Evolutionary conservation across 23 tunicate species (phyloP).

Genomic region (Ascidia mentula): DNA sequence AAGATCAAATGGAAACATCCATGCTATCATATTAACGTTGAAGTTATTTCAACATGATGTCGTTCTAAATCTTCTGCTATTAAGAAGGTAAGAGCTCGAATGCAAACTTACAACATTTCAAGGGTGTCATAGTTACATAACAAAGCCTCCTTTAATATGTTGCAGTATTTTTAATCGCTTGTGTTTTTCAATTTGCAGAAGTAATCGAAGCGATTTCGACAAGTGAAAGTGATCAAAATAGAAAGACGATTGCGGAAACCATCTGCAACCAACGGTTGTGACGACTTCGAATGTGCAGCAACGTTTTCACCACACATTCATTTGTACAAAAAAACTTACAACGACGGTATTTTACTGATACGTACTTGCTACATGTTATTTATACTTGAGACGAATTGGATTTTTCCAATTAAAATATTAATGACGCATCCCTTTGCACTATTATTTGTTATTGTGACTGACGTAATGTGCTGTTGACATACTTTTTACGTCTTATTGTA

Average conservation of each 20-base stretch:
- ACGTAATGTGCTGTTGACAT: too few relatives aligned
- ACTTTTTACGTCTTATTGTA: too few relatives aligned
- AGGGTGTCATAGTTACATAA: too few relatives aligned
- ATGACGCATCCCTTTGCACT: too few relatives aligned
- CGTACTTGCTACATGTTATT: too few relatives aligned
- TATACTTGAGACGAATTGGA: too few relatives aligned
- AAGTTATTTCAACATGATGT: background rate
- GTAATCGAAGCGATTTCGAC: background rate
- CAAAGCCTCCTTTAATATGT: too few relatives aligned
- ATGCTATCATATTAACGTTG: too few relatives aligned
- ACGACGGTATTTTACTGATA: conserved; percentile 9
- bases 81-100: background rate
- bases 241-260: background rate
- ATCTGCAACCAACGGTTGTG: background rate
- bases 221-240: background rate
- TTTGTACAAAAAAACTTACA: background rate
- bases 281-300: background rate
- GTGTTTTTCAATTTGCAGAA: background rate
- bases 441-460: too few relatives aligned
- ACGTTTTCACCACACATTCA: background rate
- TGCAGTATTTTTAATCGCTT: too few relatives aligned
- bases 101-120: too few relatives aligned
- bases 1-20: background rate
- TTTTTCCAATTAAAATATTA: too few relatives aligned
- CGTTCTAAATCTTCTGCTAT: background rate